Evolutionary conservation across 2,113 vertebrate species (phyloP).

Genomic region (Nothobranchius kuhntae): DNA sequence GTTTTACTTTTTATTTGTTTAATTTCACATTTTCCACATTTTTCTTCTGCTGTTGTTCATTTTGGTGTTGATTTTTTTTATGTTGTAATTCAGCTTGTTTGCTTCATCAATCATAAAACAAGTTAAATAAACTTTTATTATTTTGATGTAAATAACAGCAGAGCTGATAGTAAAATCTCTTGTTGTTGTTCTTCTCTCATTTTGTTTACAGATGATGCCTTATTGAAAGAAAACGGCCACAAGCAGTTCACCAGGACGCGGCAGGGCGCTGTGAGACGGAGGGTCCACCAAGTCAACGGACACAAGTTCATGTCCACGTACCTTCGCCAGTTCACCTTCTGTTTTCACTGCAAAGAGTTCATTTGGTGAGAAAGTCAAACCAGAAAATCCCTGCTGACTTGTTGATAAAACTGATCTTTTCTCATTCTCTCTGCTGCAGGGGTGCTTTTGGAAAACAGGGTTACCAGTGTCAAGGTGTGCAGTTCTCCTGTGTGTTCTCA

Average conservation of each 20-base stretch:
- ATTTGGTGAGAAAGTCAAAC: slow-evolving; percentile 86
- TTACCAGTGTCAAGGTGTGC: slow-evolving; percentile 96
- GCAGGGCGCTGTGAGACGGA: slow-evolving; percentile 88
- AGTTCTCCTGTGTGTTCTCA: background rate
- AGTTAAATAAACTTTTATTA: too few species aligned
- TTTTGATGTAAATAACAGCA: too few species aligned
- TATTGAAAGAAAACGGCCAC: slow-evolving; percentile 75
- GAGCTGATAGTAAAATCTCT: background rate
- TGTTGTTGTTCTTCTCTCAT: background rate
- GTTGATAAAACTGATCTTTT: slow-evolving; percentile 7
- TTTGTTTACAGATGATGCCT: slow-evolving; percentile 60
- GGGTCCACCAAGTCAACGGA: slow-evolving; percentile 95
- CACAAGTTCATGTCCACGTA: slow-evolving; percentile 99
- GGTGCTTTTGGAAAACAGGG: slow-evolving; percentile 98
- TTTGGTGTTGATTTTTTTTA: too few species aligned
- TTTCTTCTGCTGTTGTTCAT: too few species aligned
- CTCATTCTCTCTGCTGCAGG: slow-evolving; percentile 79
- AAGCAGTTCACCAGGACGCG: slow-evolving; percentile 91
- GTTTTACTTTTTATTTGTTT: too few species aligned
- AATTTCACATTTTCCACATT: too few species aligned
- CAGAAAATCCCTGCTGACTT: background rate
- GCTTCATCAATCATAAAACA: too few species aligned
- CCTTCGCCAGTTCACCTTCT: slow-evolving; percentile 95
- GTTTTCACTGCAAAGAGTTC: slow-evolving; percentile 96
- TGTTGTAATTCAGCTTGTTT: too few species aligned